Percentiles rank a stretch among this genome's conserved stretches.
Evolutionary conservation across 2,113 vertebrate genomes (phyloP).

Genomic region (Embiotoca jacksoni): DNA sequence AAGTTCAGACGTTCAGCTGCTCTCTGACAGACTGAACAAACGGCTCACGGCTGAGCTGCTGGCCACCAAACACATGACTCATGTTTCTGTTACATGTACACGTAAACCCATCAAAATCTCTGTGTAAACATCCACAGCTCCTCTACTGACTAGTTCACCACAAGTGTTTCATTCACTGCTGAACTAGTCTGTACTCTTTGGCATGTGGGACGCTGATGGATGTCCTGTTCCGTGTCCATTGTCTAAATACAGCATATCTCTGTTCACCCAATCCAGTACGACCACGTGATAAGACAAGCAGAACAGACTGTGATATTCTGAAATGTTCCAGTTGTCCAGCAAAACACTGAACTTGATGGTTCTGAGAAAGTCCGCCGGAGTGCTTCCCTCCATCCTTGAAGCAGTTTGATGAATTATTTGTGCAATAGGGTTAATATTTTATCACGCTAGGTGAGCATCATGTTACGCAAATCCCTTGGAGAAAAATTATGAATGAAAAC

Average conservation of each 20-base stretch:
- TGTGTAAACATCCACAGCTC: conserved; percentile 51
- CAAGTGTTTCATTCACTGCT: neutral
- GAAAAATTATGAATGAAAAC: conserved; percentile 43
- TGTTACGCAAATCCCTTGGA: conserved; percentile 49
- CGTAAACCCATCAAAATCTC: conserved; percentile 5
- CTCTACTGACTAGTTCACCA: conserved; percentile 31
- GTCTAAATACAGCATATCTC: conserved; percentile 41
- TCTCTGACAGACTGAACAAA: conserved; percentile 37
- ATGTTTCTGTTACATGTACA: conserved; percentile 18
- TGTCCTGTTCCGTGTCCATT: conserved; percentile 47
- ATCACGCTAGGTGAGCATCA: conserved; percentile 58
- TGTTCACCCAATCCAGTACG: neutral
- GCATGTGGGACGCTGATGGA: conserved; percentile 10
- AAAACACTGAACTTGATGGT: conserved; percentile 8
- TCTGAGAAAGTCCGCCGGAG: conserved; percentile 30
- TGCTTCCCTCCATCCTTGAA: conserved; percentile 18
- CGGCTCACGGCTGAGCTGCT: conserved; percentile 11
- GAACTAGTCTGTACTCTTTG: conserved; percentile 23
- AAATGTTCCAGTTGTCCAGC: neutral
- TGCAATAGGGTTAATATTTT: conserved; percentile 67
- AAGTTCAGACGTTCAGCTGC: conserved; percentile 4
- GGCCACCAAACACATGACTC: conserved; percentile 26
- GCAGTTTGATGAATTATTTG: conserved; percentile 74
- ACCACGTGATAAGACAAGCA: conserved; percentile 29
- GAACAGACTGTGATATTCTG: neutral